Evolutionary conservation across 2,888 invertebrate genomes (phyloP).

Genomic region (Seira ritae): DNA sequence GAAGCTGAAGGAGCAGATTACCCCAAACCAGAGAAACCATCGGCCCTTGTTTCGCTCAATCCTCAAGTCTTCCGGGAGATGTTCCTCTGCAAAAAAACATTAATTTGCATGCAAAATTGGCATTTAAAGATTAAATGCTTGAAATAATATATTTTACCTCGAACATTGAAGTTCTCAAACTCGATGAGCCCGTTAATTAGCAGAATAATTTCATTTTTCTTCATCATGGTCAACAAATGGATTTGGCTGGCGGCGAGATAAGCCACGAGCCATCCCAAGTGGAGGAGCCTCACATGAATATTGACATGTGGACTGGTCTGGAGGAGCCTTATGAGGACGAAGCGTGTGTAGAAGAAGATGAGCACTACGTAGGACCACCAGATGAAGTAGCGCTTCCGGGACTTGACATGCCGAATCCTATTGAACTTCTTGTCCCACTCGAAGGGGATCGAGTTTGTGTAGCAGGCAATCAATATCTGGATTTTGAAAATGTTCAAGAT

Average conservation of each 20-base stretch:
- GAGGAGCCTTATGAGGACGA: constrained; percentile 49
- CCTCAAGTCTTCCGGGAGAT: constrained; percentile 40
- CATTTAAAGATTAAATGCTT: neutral
- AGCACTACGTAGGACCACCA: constrained; percentile 56
- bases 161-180: constrained; percentile 49
- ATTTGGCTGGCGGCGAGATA: constrained; percentile 54
- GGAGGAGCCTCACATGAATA: constrained; percentile 43
- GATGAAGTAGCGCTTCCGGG: constrained; percentile 37
- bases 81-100: constrained; percentile 25
- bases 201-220: constrained; percentile 54
- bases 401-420: constrained; percentile 38
- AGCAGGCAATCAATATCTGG: constrained; percentile 56
- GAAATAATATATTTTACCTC: constrained; percentile 35
- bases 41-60: constrained; percentile 46
- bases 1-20: constrained; percentile 53
- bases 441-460: constrained; percentile 52
- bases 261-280: constrained; percentile 55
- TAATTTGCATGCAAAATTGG: neutral
- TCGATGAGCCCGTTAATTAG: constrained; percentile 54
- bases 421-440: constrained; percentile 59
- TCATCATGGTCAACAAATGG: constrained; percentile 48
- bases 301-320: constrained; percentile 47
- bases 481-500: constrained; percentile 57
- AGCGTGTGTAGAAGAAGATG: constrained; percentile 51
- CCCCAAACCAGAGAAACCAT: constrained; percentile 57